Conservation (phyloP, 2,113 vertebrate genomes). For the Madoqua kirkii region DNA sequence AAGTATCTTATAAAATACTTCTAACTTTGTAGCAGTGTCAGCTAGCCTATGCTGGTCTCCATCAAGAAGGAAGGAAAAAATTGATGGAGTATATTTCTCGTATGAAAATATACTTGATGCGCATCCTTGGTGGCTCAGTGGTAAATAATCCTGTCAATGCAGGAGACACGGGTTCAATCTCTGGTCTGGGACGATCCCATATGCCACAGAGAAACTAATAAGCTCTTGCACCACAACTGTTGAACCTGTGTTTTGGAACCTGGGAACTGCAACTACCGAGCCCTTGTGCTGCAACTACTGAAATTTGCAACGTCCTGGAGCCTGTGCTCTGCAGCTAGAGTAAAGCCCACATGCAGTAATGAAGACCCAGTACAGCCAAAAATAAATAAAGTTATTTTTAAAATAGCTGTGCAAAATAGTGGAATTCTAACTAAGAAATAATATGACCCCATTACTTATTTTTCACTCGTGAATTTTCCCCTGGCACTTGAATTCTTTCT, state of each 20-base stretch:
- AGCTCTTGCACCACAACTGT: background rate
- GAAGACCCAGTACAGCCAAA: background rate
- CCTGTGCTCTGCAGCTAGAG: background rate
- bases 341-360: background rate
- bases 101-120: constrained; percentile 20
- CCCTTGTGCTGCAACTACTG: background rate
- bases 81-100: background rate
- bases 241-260: background rate
- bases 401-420: constrained; percentile 28
- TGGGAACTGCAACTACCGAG: background rate
- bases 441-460: constrained; percentile 13
- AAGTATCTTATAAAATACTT: background rate
- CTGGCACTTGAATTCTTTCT: background rate
- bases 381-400: background rate
- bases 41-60: background rate
- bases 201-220: background rate
- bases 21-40: background rate
- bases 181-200: background rate
- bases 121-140: background rate
- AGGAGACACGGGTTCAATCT: background rate
- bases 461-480: constrained; percentile 28
- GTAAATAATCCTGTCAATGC: background rate
- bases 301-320: background rate
- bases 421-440: constrained; percentile 15
- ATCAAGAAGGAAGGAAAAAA: background rate